Base-by-base conservation (phyloP, 1,140 invertebrate genomes). In the Acromyrmex heyeri region DNA sequence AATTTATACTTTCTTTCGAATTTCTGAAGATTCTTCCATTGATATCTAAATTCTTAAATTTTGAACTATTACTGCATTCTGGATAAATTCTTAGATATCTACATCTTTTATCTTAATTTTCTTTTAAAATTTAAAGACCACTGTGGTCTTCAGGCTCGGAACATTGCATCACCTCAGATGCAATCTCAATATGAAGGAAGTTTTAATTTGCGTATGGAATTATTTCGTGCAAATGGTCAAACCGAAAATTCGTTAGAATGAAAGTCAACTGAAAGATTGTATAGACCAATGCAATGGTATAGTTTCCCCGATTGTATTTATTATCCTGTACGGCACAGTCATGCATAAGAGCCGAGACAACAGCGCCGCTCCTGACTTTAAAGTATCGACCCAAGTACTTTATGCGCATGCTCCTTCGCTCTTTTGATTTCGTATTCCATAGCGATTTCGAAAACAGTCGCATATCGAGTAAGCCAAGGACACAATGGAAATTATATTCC, bases 341-440 rank as follows among this genome's bases (percentile, higher is more conserved):
- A n/a, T 79, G 14, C 0, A 59, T 69, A 81, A 55, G 67, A 83
- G 3, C 69, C n/a, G 44, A 24, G 8, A 21, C 10, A 34, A 30
- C 24, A n/a, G 12, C 27, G 69, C 79, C 79, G 30, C 53, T 83
- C 69, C 79, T 83, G 79, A 73, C 59, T 83, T 38, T 73, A 83
- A 83, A 75, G 44, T 83, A 83, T 83, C 79, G 79, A 83, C 79
- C 79, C 69, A 75, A 61, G 69, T 61, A 34, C 24, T 73, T 62
- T 83, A 55, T 57, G 79, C 79, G 79, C 69, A 69, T 83, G 79
- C 69, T 83, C 79, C 55, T 83, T 83, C n/a, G 38, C 44, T 61
- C 69, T 83, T 83, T 83, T 83, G 69, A 83, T 75, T 83, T 83
- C 55, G 38, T 72, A 82, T 82, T 72, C 53, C 67, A 83, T 30